phyloP scores from a whole-genome alignment of 2,888 invertebrate species.

The Volucella bombylans region DNA sequence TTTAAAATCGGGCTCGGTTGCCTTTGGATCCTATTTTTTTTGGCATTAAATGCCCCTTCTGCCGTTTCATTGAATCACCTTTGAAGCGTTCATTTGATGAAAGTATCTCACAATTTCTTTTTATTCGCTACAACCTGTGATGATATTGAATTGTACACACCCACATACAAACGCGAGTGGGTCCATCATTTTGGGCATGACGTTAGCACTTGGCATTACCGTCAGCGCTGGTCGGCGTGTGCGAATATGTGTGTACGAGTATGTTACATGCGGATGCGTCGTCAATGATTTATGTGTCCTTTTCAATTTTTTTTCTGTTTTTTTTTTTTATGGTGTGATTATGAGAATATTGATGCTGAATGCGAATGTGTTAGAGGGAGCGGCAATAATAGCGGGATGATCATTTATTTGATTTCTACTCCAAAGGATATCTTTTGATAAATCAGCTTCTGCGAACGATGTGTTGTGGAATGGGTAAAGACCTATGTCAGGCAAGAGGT shows the following conservation, averaged over 20 bases:
- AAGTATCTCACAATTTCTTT: constrained; percentile 40
- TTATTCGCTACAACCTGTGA: constrained; percentile 4
- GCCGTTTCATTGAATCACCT: constrained; percentile 43
- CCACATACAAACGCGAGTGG: neutral
- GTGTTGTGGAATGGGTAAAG: neutral
- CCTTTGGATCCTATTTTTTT: neutral
- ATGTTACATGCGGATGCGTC: constrained; percentile 2
- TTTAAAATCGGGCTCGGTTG: constrained; percentile 42
- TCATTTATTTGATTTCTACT: constrained; percentile 20
- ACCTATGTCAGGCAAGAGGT: constrained; percentile 7
- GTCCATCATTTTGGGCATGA: constrained; percentile 27
- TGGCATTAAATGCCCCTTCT: neutral
- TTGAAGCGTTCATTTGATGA: constrained; percentile 33
- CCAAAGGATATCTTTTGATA: constrained; percentile 44
- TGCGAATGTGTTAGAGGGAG: constrained; percentile 26
- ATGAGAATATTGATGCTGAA: constrained; percentile 57
- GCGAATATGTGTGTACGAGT: neutral
- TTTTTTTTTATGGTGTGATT: constrained; percentile 41
- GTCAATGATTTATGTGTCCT: constrained; percentile 53
- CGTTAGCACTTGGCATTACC: neutral
- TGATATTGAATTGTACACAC: constrained; percentile 35
- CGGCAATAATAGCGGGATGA: neutral
- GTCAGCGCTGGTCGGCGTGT: too few relatives aligned
- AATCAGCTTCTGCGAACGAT: constrained; percentile 28
- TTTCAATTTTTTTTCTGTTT: neutral